Conservation (phyloP, 2,888 invertebrate genomes). For the Euzetes globulus region DNA sequence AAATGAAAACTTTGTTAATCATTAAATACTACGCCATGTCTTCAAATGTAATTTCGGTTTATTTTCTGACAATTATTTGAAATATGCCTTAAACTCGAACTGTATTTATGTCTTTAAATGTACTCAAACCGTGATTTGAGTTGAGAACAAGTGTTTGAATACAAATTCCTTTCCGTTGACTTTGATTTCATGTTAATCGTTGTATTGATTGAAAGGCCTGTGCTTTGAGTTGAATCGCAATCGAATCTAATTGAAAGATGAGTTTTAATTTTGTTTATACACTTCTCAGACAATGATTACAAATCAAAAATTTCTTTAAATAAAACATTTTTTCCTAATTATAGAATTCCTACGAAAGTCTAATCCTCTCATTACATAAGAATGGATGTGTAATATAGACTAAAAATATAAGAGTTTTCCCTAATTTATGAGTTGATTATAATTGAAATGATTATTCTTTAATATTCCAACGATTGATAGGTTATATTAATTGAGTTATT, state of each 20-base stretch:
- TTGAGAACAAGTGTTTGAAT: background rate
- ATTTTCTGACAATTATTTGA: constrained; percentile 17
- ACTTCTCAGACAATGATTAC: background rate
- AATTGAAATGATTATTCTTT: background rate
- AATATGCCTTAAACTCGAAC: constrained; percentile 8
- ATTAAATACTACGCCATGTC: background rate
- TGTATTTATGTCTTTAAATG: background rate
- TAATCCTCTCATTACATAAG: background rate
- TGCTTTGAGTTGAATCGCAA: background rate
- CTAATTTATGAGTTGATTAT: constrained; percentile 1
- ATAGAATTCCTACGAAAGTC: background rate
- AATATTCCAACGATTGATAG: background rate
- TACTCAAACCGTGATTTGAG: background rate
- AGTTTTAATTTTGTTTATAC: background rate
- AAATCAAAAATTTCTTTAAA: background rate
- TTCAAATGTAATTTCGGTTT: background rate
- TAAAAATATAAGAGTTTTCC: background rate
- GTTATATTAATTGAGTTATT: constrained; percentile 10
- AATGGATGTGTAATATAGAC: constrained; percentile 13
- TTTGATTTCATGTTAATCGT: no score
- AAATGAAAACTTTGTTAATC: background rate
- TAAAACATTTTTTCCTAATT: background rate
- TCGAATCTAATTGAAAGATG: background rate
- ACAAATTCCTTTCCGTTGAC: no score
- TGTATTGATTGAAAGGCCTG: no score